Evolutionary conservation across 2,113 vertebrate genomes (phyloP), one percentile per base, ranked within the genome.

Genomic region (Leiothrix lutea): DNA sequence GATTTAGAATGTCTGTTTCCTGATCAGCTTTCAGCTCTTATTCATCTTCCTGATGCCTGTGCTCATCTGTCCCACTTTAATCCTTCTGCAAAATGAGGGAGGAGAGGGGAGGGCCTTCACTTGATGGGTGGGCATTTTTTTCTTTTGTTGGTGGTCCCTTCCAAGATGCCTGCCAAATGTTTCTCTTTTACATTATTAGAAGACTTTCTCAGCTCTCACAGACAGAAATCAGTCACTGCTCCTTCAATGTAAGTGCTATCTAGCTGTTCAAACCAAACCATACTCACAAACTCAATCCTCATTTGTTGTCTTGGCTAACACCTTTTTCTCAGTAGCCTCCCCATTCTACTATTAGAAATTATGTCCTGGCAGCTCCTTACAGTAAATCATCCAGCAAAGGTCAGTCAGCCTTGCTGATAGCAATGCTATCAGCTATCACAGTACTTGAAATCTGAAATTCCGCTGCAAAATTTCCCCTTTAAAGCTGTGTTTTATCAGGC

Each of bases 21-120:
- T 54, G 35, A 73, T 42, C 28, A 74, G 24, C 42, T 62, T 73
- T 73, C 57, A 70, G 45, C n/a, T 77, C 28, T 40, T 67, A 28
- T 7, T 80, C 14, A 60, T 38, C 35, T 48, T 73, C 84, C 51
- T 50, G 36, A 62, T 83, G 26, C 6, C 29, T 58, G 15, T 53
- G 69, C 50, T 65, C 11, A 48, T 3, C 26, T 48, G 11, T 53
- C 12, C 26, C 17, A 6, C 15, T 57, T 80, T 0, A 60, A 3
- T 19, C 9, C 47, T 28, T 89, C 40, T 70, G 26, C 22, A 90
- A 80, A 88, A 73, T 33, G 8, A 19, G 7, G 2, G 5, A 4
- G 15, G 5, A 26, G 2, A 3, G 15, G 5, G 29, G 2, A 3
- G 5, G 1, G 5, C 0, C 0, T 45, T 80, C 61, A 31, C 24